phyloP scores from a whole-genome alignment of 2,113 vertebrate genomes.

The Tetrao urogallus region DNA sequence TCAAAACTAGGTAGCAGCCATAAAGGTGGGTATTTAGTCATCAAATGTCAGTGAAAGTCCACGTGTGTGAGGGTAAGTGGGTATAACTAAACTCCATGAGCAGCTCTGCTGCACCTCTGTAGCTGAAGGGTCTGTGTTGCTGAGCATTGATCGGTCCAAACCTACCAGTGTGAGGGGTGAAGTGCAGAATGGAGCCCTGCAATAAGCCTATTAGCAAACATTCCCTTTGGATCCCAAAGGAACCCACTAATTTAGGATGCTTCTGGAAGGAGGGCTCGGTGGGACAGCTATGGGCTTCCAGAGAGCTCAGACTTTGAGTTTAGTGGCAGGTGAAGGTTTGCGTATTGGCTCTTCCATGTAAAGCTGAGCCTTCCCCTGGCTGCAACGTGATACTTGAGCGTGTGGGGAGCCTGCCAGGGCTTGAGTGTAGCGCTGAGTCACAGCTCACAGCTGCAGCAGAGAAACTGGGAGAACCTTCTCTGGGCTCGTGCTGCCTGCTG shows the following conservation, averaged over 20 bases:
- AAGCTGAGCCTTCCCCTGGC: slow-evolving; percentile 2
- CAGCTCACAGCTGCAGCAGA: background rate
- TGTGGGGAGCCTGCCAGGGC: background rate
- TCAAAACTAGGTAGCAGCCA: background rate
- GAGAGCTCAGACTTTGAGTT: background rate
- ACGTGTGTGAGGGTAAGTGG: background rate
- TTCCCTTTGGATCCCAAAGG: background rate
- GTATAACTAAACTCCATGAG: background rate
- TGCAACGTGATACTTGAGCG: background rate
- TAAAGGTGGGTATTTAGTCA: slow-evolving; percentile 3
- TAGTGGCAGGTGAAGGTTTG: background rate
- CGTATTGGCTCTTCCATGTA: rapidly evolving
- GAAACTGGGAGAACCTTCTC: background rate
- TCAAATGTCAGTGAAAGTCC: background rate
- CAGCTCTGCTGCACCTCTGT: background rate
- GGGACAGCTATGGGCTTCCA: background rate
- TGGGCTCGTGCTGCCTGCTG: background rate
- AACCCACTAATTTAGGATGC: background rate
- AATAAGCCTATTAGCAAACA: background rate
- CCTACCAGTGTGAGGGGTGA: background rate
- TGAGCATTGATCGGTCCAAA: background rate
- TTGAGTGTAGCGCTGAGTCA: slow-evolving; percentile 6
- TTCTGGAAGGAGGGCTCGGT: background rate
- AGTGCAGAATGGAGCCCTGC: background rate
- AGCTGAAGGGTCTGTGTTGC: background rate